These are phyloP conservation scores for Oryzias javanicus DNA, from an alignment of 2,113 vertebrate species.

Conservation along the genomic window DNA sequence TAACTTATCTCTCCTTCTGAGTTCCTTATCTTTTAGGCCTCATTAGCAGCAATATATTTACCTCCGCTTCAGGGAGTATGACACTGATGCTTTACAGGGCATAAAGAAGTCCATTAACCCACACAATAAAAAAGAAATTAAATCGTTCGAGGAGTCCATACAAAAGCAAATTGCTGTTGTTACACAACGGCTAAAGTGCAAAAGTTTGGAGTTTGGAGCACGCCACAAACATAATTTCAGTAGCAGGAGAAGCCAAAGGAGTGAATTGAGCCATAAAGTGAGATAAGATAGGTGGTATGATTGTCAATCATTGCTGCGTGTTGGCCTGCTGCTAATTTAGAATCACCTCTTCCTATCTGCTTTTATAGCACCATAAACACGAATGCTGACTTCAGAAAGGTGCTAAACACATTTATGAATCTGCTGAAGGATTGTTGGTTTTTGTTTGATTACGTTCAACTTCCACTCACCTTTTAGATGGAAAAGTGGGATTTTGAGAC, in stretches of 20 bases:
- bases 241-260: conserved; percentile 30
- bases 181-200: conserved; percentile 64
- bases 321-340: conserved; percentile 51
- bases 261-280: conserved; percentile 62
- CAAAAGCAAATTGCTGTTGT: conserved; percentile 36
- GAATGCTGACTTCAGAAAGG: conserved; percentile 45
- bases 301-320: conserved; percentile 73
- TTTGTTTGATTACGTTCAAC: conserved; percentile 3
- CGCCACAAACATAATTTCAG: conserved; percentile 16
- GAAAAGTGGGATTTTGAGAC: too few relatives aligned
- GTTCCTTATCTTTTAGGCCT: conserved; percentile 69
- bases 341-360: conserved; percentile 56
- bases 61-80: conserved; percentile 31
- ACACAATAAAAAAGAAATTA: conserved; percentile 55
- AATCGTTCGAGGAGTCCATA: conserved; percentile 24
- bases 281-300: conserved; percentile 60
- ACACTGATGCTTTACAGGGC: conserved; percentile 12
- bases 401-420: conserved; percentile 15
- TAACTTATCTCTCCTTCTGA: conserved; percentile 66
- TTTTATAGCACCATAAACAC: conserved; percentile 66
- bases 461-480: not conserved
- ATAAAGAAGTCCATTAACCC: conserved; percentile 36
- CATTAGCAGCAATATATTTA: conserved; percentile 62
- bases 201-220: conserved; percentile 27
- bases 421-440: not conserved